Evolutionary conservation across 2,113 vertebrate species (phyloP).

Genomic region (Ceyx margarethae): DNA sequence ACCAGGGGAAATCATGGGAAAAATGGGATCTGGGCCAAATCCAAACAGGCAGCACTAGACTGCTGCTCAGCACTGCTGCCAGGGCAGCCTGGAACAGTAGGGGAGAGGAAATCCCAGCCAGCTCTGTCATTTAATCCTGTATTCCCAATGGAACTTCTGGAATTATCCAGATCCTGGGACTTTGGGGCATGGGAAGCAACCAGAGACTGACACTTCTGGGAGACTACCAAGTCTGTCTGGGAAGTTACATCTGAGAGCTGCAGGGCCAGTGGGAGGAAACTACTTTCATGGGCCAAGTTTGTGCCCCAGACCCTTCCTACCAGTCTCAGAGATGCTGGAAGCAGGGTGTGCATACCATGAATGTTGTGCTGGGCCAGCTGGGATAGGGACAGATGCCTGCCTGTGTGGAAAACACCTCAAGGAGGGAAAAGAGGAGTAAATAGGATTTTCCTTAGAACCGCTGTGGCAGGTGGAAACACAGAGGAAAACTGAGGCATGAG

Average conservation of each 20-base stretch:
- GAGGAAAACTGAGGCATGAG: not conserved
- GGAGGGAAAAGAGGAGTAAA: not conserved
- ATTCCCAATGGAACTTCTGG: not conserved
- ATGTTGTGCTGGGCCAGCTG: not conserved
- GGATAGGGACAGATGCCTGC: not conserved
- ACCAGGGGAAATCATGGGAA: not conserved
- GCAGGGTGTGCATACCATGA: not conserved
- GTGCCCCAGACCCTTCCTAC: not conserved
- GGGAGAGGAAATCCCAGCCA: conserved; percentile 26
- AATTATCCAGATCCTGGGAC: not conserved
- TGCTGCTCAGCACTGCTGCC: not conserved
- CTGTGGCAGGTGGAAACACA: not conserved
- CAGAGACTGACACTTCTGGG: not conserved
- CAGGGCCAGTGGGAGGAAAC: not conserved
- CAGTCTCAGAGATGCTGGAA: not conserved
- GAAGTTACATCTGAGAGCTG: not conserved
- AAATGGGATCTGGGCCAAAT: not conserved
- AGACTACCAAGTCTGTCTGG: not conserved
- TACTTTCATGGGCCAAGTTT: not conserved
- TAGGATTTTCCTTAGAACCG: not conserved
- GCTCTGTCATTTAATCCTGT: not conserved
- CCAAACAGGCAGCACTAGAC: not conserved
- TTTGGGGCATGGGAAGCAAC: not conserved
- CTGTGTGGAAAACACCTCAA: not conserved
- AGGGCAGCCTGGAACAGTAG: not conserved